A percentile compares a stretch with the other conserved stretches of the same genome.
Evolutionary conservation across 2,113 vertebrate genomes (phyloP).

Genomic region (Pteruthius melanotis): DNA sequence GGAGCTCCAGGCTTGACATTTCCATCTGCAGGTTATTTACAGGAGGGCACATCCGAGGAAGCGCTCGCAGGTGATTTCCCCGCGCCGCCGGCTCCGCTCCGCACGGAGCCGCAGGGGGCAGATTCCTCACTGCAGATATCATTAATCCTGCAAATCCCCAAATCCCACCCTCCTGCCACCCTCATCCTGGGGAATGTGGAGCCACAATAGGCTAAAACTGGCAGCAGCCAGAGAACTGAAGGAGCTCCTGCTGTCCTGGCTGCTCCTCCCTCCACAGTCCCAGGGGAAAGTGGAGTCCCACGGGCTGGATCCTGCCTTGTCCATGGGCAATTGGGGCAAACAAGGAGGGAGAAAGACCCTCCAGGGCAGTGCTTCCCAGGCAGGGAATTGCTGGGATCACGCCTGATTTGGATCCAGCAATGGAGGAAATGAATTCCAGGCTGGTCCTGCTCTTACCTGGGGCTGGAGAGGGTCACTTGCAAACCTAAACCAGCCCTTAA

Average conservation of each 20-base stretch:
- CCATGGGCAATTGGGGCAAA: accelerated
- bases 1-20: slow-evolving; percentile 51
- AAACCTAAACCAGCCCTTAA: neutral
- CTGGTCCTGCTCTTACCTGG: accelerated
- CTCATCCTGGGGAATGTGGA: neutral
- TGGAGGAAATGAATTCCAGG: accelerated
- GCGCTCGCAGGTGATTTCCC: slow-evolving; percentile 22
- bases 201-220: neutral
- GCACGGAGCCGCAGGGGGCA: neutral
- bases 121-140: slow-evolving; percentile 16
- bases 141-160: slow-evolving; percentile 45
- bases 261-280: neutral
- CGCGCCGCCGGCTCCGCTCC: neutral
- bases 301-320: neutral
- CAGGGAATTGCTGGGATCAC: neutral
- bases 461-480: neutral
- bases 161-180: neutral
- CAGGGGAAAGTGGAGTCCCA: neutral
- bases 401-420: neutral
- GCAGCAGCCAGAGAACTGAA: neutral
- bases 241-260: neutral
- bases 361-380: neutral
- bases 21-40: slow-evolving; percentile 58
- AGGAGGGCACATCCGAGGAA: neutral
- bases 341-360: neutral